Base-by-base conservation (phyloP, 2,797 vertebrate genomes). In the Antennarius maculatus region DNA sequence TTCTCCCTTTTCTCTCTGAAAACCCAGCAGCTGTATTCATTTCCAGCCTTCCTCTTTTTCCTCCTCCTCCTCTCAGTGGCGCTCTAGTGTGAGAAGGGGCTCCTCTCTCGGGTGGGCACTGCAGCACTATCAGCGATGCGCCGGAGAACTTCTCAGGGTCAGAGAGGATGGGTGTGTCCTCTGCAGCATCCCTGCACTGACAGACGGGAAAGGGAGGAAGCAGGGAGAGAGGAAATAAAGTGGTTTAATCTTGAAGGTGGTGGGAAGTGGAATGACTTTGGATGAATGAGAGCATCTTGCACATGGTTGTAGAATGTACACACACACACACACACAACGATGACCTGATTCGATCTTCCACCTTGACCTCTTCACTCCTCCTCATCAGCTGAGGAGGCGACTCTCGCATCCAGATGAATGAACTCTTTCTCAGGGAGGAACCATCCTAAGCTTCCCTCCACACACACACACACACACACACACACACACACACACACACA, bases 151-250 rank as follows among this genome's bases (percentile, higher is more conserved):
- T 89, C 51, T 88, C 81, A 75, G 83, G 88, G 84, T 88, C 83
- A 88, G 64, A 74, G 76, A 65, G 69, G 52, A 74, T 85, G 87
- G 90, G 89, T 84, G 88, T 91, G 89, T 87, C 88, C 84, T 75
- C 89, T 92, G 89, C 91, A 89, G 89, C 84, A 88, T 81, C 79
- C 16, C 86, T 83, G 86, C 85, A 83, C 72, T 77, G 59, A 77
- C 77, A 74, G 66, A 77, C 79, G 58, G 7, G 31, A 75, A 51
- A 78, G 64, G 53, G 23, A 72, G 79, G 62, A 79, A 66, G 59
- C 68, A 76, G 70, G 58, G 66, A 65, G 74, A 59, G 66, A 71
- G 61, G 66, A 71, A 67, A 58, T 28, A 39, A 67, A 82, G 71
- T 64, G 80, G 52, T 77, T 80, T 80, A 71, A 72, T 84, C 62